Base-by-base conservation (phyloP, 2,113 vertebrate genomes). In the Ceyx melanurus region DNA sequence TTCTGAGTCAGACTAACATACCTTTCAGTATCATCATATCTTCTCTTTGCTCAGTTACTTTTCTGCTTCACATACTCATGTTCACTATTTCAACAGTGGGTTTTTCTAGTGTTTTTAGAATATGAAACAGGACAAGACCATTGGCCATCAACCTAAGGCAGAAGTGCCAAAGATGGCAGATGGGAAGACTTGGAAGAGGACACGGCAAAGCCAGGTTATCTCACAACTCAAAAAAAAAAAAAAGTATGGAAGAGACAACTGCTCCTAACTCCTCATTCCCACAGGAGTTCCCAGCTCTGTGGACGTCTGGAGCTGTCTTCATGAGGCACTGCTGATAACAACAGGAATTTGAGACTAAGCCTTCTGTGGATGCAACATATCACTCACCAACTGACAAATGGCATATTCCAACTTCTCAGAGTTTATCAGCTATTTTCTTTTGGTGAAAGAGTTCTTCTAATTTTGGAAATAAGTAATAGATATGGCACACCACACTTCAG, bases 71-170 rank as follows among this genome's bases (percentile, higher is more conserved):
- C 91, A 79, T 37, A 82, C 85, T 25, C 42, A 80, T 3, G 58
- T 43, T 82, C 72, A 77, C 50, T 82, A 71, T 66, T 95, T 70
- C 75, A 91, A 92, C 50, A 82, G 31, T 56, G 51, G 25, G 31
- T 62, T 88, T 82, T 73, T 76, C 84, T 81, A 76, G 42, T 72
- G 61, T 28, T 85, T 91, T 87, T 76, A 82, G 45, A 87, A 72
- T 50, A 43, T 14, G 26, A 79, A 35, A 77, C 68, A 78, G 58
- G 46, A 66, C 31, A 56, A 92, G 64, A 82, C 31, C 81, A 72
- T 53, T 72, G 54, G 70, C 87, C 93, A 92, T 50, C 70, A 91
- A 89, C 10, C 46, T 40, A 91, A 66, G 74, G 84, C 74, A 73
- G 50, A 89, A 93, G 50, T 54, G 82, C 58, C 74, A 82, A 89